Evolutionary conservation across 1,140 invertebrate species (phyloP), one percentile per base, ranked within the genome.

Genomic region (Aphelinus certus): DNA sequence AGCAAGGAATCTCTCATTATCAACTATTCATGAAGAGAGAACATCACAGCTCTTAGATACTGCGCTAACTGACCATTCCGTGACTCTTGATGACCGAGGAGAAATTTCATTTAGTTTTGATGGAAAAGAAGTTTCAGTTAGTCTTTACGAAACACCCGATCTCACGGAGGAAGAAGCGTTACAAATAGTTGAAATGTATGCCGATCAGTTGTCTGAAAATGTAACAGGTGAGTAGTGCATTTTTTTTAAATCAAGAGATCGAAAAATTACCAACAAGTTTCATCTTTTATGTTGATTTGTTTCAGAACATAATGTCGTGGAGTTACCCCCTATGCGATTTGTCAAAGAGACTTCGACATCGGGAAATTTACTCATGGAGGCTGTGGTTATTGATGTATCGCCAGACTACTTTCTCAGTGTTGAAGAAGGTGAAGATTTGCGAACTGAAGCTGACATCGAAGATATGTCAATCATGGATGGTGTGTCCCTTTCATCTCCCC

Each of bases 141-240:
- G 95, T 5, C 86, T 97, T 1, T 97, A 96, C 82, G 95, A 97
- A 89, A 97, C 95, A 1, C 95, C 95, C 1, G 95, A 97, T 88
- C 88, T 97, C 10, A 96, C 95, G 0, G 95, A 96, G 88, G 94
- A 96, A 84, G 95, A 97, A 88, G 95, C 95, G 0, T 87, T 96
- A 9, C 93, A 96, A 86, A 95, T 97, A 80, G 93, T 96, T 0
- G 95, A 97, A 89, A 96, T 96, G 94, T 97, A 96, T 86, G 95
- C 95, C 0, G 95, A 97, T 83, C 94, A 97, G 85, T 89, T 96
- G 63, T 96, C 95, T 0, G 95, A 96, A 87, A 94, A 96, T 83
- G 91, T 96, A 3, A 94, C 95, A 76, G 91, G 91, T 92, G 84
- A 81, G 78, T 71, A 2, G 74, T 62, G 57, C 7, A 56, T 66